Evolutionary conservation across 2,113 vertebrate genomes (phyloP), one percentile per base, ranked within the genome.

Genomic region (Scophthalmus maximus): DNA sequence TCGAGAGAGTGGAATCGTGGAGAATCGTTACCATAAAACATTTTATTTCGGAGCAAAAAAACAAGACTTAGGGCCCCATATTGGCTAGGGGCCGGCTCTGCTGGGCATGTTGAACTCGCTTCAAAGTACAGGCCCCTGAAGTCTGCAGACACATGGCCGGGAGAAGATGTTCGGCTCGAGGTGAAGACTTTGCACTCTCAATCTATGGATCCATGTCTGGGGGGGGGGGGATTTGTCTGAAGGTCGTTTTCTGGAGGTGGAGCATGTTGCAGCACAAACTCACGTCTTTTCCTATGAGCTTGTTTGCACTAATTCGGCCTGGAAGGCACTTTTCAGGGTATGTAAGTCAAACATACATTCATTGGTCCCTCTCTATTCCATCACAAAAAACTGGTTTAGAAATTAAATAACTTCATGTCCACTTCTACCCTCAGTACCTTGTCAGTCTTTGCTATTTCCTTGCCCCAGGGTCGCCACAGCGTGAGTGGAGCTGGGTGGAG

Each of bases 401-500:
- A 67, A 22, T 34, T 26, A 40, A 74, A 10, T 3, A 40, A 17
- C 36, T 49, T 40, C 1, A 38, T 10, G 18, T 25, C 30, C 1
- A 36, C 0, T 30, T 32, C 49, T 10, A 1, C 38, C 27, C 47
- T 47, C 0, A 5, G n/a, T 52, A 38, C 32, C 8, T 57, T 20
- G 3, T 29, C n/a, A 25, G 29, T 56, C 53, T 38, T 15, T 23
- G 15, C 11, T 32, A 14, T 42, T 64, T 15, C 8, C 10, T 27
- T 57, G 29, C 22, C 7, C 3, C 46, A 20, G n/a, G 47, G 29
- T 23, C 18, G 3, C 26, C 14, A 27, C 6, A 32, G 32, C 11
- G 0, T 5, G 20, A 32, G 66, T 70, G 72, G 34, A 47, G 56
- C n/a, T 52, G 84, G 86, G 84, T 73, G 84, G 75, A 70, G 80